Conservation (phyloP, 2,113 vertebrate species). For the Trogon surrucura region DNA sequence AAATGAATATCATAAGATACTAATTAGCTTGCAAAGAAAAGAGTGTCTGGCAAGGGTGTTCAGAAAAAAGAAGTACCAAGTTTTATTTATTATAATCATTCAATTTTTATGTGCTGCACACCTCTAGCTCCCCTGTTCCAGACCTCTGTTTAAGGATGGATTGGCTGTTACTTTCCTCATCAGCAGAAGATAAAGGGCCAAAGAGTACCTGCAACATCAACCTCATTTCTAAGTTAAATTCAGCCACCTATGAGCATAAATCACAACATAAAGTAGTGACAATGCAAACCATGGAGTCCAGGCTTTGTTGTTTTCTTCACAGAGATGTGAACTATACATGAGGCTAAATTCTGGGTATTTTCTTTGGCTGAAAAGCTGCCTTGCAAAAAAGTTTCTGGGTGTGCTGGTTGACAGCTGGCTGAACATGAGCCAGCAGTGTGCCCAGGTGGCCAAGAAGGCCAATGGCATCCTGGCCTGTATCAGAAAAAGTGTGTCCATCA, state of each 20-base stretch:
- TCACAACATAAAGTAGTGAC: not conserved
- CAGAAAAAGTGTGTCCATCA: too few species aligned
- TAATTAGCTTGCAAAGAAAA: constrained; percentile 35
- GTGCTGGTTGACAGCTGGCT: too few species aligned
- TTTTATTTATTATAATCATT: not conserved
- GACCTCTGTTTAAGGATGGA: not conserved
- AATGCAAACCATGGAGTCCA: not conserved
- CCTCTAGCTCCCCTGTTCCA: not conserved
- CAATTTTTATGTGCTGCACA: not conserved
- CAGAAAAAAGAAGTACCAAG: not conserved
- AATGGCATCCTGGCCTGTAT: too few species aligned
- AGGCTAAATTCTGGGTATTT: not conserved
- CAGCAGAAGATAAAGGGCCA: not conserved
- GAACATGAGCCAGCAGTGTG: too few species aligned
- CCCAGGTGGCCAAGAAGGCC: too few species aligned
- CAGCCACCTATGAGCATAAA: not conserved
- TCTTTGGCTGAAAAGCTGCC: too few species aligned
- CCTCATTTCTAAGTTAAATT: not conserved
- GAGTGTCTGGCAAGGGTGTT: not conserved
- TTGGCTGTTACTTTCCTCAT: not conserved
- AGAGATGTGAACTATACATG: not conserved
- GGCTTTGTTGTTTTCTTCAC: not conserved
- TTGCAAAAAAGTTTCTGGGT: too few species aligned
- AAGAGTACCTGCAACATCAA: not conserved
- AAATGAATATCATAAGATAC: not conserved